phyloP scores from a whole-genome alignment of 2,888 invertebrate species.

The Choristoneura rosaceana region DNA sequence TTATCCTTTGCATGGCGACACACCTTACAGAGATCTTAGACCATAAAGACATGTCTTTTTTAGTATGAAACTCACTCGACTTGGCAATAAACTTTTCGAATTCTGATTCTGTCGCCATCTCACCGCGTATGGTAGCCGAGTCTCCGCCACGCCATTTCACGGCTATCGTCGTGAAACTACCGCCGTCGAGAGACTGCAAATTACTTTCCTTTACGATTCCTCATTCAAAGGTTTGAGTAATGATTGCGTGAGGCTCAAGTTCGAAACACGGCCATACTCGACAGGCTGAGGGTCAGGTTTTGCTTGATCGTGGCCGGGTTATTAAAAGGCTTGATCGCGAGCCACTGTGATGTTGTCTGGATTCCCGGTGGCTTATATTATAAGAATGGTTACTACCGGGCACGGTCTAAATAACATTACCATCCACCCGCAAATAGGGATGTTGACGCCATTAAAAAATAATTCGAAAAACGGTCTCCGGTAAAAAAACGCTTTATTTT shows the following conservation, averaged over 20 bases:
- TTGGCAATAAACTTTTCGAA: too few relatives aligned
- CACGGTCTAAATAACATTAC: too few relatives aligned
- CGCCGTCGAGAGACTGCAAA: slow-evolving; percentile 69
- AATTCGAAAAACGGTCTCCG: too few relatives aligned
- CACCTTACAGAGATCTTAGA: too few relatives aligned
- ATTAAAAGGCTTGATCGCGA: not conserved
- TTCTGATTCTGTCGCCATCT: too few relatives aligned
- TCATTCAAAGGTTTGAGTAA: slow-evolving; percentile 59
- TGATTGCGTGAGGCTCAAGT: slow-evolving; percentile 44
- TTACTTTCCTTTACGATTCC: slow-evolving; percentile 79
- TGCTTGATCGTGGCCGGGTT: not conserved
- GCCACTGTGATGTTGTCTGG: slow-evolving; percentile 1
- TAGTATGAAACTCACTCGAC: too few relatives aligned
- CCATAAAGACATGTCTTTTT: too few relatives aligned
- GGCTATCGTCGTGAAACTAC: slow-evolving; percentile 64
- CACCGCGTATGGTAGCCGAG: not conserved
- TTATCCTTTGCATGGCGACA: too few relatives aligned
- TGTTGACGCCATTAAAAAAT: too few relatives aligned
- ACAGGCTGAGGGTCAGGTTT: slow-evolving; percentile 46
- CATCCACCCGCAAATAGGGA: too few relatives aligned
- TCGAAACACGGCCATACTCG: slow-evolving; percentile 51
- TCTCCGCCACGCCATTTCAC: slow-evolving; percentile 72
- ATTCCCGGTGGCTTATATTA: not conserved
- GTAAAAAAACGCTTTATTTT: too few relatives aligned
- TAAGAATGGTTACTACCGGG: not conserved